Evolutionary conservation across 1,140 invertebrate species (phyloP).

Genomic region (Plutomurus gul): DNA sequence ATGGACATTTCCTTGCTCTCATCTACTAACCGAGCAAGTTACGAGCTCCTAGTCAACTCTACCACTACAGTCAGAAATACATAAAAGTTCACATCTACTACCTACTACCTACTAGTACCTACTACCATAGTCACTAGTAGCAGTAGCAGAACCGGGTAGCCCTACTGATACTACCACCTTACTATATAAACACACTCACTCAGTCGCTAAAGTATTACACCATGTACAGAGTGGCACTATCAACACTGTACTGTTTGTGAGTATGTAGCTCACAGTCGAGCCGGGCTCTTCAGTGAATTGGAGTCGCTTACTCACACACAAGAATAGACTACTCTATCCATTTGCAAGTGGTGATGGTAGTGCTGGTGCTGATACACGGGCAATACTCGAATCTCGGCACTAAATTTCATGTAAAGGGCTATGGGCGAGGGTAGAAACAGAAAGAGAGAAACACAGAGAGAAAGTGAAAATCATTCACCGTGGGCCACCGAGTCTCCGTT

Average conservation of each 20-base stretch:
- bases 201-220: neutral
- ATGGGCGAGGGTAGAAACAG: neutral
- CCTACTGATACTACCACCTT: neutral
- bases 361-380: no score
- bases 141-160: no score
- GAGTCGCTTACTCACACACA: neutral
- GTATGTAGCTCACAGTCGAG: neutral
- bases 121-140: neutral
- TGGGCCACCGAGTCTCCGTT: neutral
- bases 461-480: slow-evolving; percentile 44
- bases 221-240: neutral
- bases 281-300: neutral
- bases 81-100: neutral
- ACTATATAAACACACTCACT: neutral
- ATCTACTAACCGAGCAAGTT: slow-evolving; percentile 1
- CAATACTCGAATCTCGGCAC: neutral
- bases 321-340: neutral
- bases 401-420: neutral
- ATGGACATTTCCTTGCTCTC: slow-evolving; percentile 44
- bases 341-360: no score
- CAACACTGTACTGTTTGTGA: neutral
- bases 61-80: neutral
- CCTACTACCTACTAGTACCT: neutral
- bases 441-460: neutral
- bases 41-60: slow-evolving; percentile 17